Percentiles rank a stretch among this genome's conserved stretches.
Conservation (phyloP, 1,140 invertebrate species). For the Paramacrobiotus metropolitanus region DNA sequence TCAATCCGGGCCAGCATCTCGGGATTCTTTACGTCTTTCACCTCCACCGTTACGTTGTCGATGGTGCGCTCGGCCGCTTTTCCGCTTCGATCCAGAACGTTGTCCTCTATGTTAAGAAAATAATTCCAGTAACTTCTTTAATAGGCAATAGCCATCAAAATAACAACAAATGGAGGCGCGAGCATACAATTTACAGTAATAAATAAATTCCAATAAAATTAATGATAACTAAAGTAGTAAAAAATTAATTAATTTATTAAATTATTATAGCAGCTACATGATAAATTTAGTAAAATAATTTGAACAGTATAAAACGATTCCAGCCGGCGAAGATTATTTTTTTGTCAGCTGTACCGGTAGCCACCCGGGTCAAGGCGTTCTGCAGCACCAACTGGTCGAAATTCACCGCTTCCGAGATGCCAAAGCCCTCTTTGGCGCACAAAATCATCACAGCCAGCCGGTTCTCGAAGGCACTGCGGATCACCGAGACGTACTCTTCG, state of each 20-base stretch:
- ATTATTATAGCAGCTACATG: too few relatives aligned
- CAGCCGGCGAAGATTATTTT: not conserved
- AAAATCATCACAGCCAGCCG: not conserved
- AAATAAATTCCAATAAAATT: too few relatives aligned
- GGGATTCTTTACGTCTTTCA: not conserved
- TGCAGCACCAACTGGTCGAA: not conserved
- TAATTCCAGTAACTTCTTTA: not conserved
- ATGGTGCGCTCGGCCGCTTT: not conserved
- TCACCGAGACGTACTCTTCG: conserved; percentile 23
- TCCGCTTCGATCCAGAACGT: not conserved
- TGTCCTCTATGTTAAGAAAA: not conserved
- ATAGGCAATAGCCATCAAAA: too few relatives aligned
- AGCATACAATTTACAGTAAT: too few relatives aligned
- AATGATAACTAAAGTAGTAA: too few relatives aligned
- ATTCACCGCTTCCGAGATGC: not conserved
- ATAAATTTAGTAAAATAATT: too few relatives aligned
- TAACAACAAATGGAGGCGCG: too few relatives aligned
- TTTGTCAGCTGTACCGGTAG: not conserved
- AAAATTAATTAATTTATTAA: too few relatives aligned
- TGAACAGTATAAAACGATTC: too few relatives aligned
- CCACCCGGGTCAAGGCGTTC: not conserved
- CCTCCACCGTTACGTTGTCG: not conserved
- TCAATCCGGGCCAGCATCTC: not conserved
- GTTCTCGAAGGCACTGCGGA: not conserved
- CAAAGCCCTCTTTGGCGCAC: not conserved